Conservation (phyloP, 2,888 invertebrate genomes). For the Drosophila greeni region DNA sequence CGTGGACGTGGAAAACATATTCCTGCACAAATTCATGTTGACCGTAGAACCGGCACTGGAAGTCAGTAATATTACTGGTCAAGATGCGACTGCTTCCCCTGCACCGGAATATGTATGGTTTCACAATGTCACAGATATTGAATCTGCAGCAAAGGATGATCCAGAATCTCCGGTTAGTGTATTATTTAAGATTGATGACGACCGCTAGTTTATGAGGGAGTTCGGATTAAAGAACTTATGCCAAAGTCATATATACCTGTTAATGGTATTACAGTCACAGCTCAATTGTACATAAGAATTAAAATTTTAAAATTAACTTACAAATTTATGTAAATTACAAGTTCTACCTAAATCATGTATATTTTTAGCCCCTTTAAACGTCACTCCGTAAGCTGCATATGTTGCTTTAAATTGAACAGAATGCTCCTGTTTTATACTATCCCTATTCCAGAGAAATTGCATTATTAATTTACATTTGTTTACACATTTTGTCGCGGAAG, state of each 20-base stretch:
- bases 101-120: constrained; percentile 13
- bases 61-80: neutral
- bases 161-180: neutral
- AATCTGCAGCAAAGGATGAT: neutral
- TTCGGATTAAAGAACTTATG: no score
- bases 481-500: constrained; percentile 10
- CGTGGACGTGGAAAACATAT: constrained; percentile 30
- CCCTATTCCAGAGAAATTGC: neutral
- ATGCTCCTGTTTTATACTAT: neutral
- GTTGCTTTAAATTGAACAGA: neutral
- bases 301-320: neutral
- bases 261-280: neutral
- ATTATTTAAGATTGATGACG: neutral
- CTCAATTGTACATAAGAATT: neutral
- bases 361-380: neutral
- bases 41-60: neutral
- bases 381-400: neutral
- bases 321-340: neutral
- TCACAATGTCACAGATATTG: neutral
- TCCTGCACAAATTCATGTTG: constrained; percentile 18
- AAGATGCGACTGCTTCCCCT: neutral
- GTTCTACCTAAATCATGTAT: neutral
- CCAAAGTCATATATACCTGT: no score
- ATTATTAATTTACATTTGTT: constrained; percentile 26
- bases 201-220: no score